Evolutionary conservation across 2,113 vertebrate species (phyloP), one percentile per base, ranked within the genome.

Genomic region (Carassius carassius): DNA sequence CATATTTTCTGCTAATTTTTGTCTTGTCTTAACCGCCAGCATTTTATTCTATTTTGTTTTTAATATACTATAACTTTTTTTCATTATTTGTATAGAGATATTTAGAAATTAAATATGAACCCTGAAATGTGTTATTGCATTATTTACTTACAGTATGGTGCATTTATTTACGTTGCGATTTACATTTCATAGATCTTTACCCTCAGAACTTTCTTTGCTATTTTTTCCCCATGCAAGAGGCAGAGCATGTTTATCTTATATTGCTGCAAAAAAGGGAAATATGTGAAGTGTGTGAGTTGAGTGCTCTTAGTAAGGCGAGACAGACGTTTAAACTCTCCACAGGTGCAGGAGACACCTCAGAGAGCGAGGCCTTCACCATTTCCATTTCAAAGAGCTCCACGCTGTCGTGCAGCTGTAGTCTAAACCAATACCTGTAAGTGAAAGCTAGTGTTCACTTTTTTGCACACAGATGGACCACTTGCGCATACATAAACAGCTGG

Each of bases 361-460:
- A 86, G 77, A 76, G 54, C 69, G 23, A 89, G 78, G 23, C 32
- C 80, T 78, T 23, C 35, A 5, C 81, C 76, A 91, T 93, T 94
- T 93, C 88, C 91, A 93, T 94, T 90, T 92, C 88, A 90, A 91
- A 92, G 88, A 88, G 75, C 87, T 85, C 56, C 63, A 37, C 73
- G 44, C 89, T 83, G 87, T 79, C 82, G 32, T 63, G 51, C 60
- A 76, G 60, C 62, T 86, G 37, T 70, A 82, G 65, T 86, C 58
- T 84, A 60, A 86, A 90, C 89, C 88, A 60, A 76, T 87, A 85
- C 84, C 78, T 88, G 85, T 90, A 86, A 87, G 89, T 87, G 84
- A 87, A 72, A 87, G 76, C 67, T 63, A 77, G 21, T 89, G 58
- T 85, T 74, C 32, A 60, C 44, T 69, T 75, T 41, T 44, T 80